Percentiles rank a stretch among this genome's conserved stretches.
phyloP scores from a whole-genome alignment of 1,140 invertebrate species.

The Eupeodes corollae region DNA sequence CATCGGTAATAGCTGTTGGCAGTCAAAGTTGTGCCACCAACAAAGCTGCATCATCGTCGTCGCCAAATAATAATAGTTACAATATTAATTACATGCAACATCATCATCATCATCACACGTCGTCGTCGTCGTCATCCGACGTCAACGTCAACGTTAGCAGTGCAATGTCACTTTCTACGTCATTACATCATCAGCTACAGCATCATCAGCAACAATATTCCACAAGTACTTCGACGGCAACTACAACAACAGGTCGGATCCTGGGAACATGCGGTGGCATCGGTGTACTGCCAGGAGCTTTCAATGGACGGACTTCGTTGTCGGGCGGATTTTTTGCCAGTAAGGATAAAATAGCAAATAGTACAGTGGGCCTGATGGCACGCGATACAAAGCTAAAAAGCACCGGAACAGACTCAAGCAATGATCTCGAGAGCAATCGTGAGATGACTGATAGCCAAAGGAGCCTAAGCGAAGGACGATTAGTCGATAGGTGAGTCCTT shows the following conservation, averaged over 20 bases:
- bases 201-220: constrained; percentile 14
- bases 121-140: not conserved
- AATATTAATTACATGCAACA: not conserved
- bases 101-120: no score
- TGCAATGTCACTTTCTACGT: constrained; percentile 5
- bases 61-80: no score
- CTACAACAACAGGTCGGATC: not conserved
- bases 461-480: constrained; percentile 30
- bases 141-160: constrained; percentile 5
- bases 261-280: constrained; percentile 19
- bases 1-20: no score
- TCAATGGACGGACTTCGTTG: constrained; percentile 22
- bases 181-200: constrained; percentile 6
- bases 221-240: constrained; percentile 9
- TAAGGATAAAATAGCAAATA: no score
- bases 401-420: not conserved
- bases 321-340: constrained; percentile 7
- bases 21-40: no score
- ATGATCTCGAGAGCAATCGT: constrained; percentile 5
- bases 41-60: no score
- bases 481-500: constrained; percentile 34
- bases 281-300: constrained; percentile 22
- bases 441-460: constrained; percentile 35
- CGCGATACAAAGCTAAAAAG: not conserved
- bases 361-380: no score